Percentiles rank a stretch among this genome's conserved stretches.
Evolutionary conservation across 1,140 invertebrate species (phyloP).

Genomic region (Psix sp.): DNA sequence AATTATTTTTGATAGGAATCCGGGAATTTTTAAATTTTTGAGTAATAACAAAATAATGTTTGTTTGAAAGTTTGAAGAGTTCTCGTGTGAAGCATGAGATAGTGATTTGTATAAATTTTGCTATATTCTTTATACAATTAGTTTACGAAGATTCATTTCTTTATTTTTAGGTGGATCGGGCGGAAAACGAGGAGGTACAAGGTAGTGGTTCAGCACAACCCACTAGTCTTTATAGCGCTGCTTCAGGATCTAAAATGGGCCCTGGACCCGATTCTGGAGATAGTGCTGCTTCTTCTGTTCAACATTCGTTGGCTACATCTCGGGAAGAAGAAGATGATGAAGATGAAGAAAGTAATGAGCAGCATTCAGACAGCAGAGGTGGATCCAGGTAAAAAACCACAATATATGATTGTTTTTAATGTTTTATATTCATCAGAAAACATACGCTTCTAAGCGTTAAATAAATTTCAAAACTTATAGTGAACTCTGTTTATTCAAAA

Average conservation of each 20-base stretch:
- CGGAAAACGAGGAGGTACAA: slow-evolving; percentile 74
- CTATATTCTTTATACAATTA: background rate
- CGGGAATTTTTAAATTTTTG: too few relatives aligned
- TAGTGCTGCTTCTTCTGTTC: slow-evolving; percentile 73
- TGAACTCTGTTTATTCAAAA: too few relatives aligned
- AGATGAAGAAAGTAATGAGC: slow-evolving; percentile 72
- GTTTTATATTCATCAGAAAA: background rate
- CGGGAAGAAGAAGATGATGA: slow-evolving; percentile 75
- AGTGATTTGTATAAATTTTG: too few relatives aligned
- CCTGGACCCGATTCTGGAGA: slow-evolving; percentile 74
- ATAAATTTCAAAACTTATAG: too few relatives aligned
- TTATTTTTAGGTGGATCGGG: slow-evolving; percentile 72
- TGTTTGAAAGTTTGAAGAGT: too few relatives aligned
- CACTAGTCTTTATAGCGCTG: slow-evolving; percentile 63
- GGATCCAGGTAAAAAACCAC: slow-evolving; percentile 65
- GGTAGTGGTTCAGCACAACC: slow-evolving; percentile 69
- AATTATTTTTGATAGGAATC: too few relatives aligned
- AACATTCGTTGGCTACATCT: slow-evolving; percentile 73
- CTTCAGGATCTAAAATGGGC: slow-evolving; percentile 73
- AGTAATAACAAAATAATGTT: too few relatives aligned
- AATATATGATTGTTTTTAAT: slow-evolving; percentile 1
- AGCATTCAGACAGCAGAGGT: slow-evolving; percentile 69
- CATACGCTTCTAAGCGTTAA: too few relatives aligned
- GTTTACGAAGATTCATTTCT: slow-evolving; percentile 9
- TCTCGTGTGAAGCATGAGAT: too few relatives aligned